Evolutionary conservation across 2,888 invertebrate species (phyloP).

Genomic region (Xylota segnis): DNA sequence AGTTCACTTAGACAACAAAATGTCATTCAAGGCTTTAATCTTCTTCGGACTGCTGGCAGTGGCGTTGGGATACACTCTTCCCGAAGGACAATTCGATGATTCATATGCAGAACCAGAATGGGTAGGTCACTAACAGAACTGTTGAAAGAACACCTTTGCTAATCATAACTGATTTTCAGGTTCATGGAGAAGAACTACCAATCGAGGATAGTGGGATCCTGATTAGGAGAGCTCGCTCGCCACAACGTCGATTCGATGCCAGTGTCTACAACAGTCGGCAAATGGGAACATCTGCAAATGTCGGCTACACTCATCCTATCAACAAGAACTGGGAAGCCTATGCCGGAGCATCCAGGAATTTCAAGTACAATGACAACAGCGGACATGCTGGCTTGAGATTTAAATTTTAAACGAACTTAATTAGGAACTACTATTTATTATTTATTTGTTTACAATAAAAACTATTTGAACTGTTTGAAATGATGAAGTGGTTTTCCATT

Average conservation of each 20-base stretch:
- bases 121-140: background rate
- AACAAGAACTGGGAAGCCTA: slow-evolving; percentile 38
- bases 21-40: slow-evolving; percentile 16
- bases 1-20: background rate
- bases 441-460: no score
- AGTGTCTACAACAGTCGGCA: background rate
- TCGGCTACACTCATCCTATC: slow-evolving; percentile 30
- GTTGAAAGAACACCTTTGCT: background rate
- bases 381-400: slow-evolving; percentile 47
- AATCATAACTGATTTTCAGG: background rate
- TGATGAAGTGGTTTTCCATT: no score
- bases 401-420: background rate
- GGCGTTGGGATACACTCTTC: slow-evolving; percentile 1
- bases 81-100: slow-evolving; percentile 3
- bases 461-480: no score
- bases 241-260: slow-evolving; percentile 4
- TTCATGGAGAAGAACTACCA: background rate
- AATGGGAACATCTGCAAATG: background rate
- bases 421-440: no score
- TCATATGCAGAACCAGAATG: slow-evolving; percentile 1
- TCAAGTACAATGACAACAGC: slow-evolving; percentile 50
- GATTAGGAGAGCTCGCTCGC: slow-evolving; percentile 16
- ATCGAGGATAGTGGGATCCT: slow-evolving; percentile 8
- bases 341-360: slow-evolving; percentile 37
- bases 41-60: slow-evolving; percentile 15